Conservation (phyloP, 2,113 vertebrate genomes). For the Paralichthys olivaceus region DNA sequence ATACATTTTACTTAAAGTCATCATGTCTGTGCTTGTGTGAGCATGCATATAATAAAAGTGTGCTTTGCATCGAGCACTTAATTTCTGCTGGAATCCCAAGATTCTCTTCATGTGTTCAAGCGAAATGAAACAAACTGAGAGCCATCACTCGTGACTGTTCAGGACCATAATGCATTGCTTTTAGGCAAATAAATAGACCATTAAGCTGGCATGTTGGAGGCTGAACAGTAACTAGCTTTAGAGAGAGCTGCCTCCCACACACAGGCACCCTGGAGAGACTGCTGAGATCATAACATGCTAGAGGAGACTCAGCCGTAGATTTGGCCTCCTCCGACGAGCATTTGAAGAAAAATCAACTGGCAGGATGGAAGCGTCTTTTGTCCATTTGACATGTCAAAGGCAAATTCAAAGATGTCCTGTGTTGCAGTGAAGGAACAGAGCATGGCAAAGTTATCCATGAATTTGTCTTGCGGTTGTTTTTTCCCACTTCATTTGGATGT, state of each 20-base stretch:
- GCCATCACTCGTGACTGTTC: conserved; percentile 64
- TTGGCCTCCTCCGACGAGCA: conserved; percentile 50
- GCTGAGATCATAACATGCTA: conserved; percentile 53
- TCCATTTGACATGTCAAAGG: conserved; percentile 55
- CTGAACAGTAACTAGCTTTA: conserved; percentile 77
- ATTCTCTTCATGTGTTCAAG: conserved; percentile 50
- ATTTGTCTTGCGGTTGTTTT: conserved; percentile 61
- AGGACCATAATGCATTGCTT: conserved; percentile 74
- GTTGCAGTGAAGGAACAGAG: conserved; percentile 27
- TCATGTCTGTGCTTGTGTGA: conserved; percentile 26
- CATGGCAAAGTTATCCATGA: conserved; percentile 47
- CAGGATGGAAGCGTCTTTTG: conserved; percentile 51
- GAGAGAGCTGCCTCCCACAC: conserved; percentile 70
- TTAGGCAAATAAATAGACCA: conserved; percentile 78
- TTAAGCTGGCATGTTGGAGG: conserved; percentile 77
- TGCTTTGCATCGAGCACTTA: conserved; percentile 16
- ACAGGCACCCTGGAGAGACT: conserved; percentile 59
- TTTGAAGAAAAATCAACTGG: conserved; percentile 57
- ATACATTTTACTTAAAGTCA: conserved; percentile 50
- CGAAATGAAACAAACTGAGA: conserved; percentile 66
- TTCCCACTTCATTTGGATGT: conserved; percentile 27
- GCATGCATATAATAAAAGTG: not conserved
- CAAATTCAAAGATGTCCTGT: conserved; percentile 61
- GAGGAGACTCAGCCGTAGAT: conserved; percentile 54
- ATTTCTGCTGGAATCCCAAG: conserved; percentile 41